phyloP scores from a whole-genome alignment of 2,888 invertebrate species.

The Pseudoips prasinana region DNA sequence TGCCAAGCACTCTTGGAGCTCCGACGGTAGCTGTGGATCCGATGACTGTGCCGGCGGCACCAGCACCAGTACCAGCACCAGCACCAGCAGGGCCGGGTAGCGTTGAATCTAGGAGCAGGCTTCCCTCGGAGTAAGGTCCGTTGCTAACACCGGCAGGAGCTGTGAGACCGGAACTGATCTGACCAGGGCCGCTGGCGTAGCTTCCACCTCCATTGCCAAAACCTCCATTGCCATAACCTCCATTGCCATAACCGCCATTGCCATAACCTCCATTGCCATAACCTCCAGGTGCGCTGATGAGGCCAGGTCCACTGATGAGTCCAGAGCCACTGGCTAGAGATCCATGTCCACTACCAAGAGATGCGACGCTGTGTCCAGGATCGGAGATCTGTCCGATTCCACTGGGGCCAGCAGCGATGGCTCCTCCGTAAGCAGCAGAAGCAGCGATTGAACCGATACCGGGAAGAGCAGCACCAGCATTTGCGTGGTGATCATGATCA shows the following conservation, averaged over 20 bases:
- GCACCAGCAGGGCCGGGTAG: conserved; percentile 13
- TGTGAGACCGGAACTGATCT: conserved; percentile 9
- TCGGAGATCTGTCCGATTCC: background rate
- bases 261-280: background rate
- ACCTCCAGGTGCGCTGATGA: conserved; percentile 3
- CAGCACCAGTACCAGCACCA: conserved; percentile 12
- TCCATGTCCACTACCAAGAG: conserved; percentile 17
- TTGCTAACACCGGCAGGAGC: conserved; percentile 16
- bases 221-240: too few relatives aligned
- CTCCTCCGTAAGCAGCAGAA: conserved; percentile 5
- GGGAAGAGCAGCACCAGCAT: conserved; percentile 24
- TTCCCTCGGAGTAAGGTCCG: conserved; percentile 19
- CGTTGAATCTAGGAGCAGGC: conserved; percentile 21
- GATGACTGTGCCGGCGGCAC: conserved; percentile 10
- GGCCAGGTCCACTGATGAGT: conserved; percentile 7
- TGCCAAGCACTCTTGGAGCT: conserved; percentile 54
- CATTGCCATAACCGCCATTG: conserved; percentile 1
- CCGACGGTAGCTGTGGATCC: conserved; percentile 35
- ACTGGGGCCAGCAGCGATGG: conserved; percentile 6
- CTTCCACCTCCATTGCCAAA: too few relatives aligned
- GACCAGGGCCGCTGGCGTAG: too few relatives aligned
- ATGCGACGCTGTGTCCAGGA: conserved; percentile 7
- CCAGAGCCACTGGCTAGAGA: conserved; percentile 10
- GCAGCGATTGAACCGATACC: conserved; percentile 19
- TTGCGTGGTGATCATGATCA: conserved; percentile 25